Conservation (phyloP, 2,797 vertebrate species). For the Cynodonichthys magdalenae region DNA sequence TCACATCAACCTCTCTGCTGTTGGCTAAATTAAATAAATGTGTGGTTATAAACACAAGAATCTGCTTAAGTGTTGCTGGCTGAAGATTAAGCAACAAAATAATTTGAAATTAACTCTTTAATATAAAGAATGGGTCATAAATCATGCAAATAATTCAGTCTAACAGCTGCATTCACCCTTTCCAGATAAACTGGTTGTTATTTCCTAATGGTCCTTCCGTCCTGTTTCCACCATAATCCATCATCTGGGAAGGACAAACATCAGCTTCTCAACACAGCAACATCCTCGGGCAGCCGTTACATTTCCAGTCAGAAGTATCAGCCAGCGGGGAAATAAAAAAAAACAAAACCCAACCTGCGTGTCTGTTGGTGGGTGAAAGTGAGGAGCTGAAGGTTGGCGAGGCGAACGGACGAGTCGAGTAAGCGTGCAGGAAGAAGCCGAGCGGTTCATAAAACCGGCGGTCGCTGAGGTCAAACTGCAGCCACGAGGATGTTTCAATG, state of each 20-base stretch:
- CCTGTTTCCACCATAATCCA: slow-evolving; percentile 57
- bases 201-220: slow-evolving; percentile 47
- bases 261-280: slow-evolving; percentile 13
- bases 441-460: neutral
- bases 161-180: slow-evolving; percentile 37
- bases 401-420: slow-evolving; percentile 23
- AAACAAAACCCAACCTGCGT: neutral
- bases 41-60: slow-evolving; percentile 17
- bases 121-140: slow-evolving; percentile 42
- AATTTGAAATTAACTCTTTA: slow-evolving; percentile 13
- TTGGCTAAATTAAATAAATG: neutral
- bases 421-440: neutral
- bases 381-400: neutral
- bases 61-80: neutral
- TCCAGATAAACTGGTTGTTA: slow-evolving; percentile 49
- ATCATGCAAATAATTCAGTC: slow-evolving; percentile 46
- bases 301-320: slow-evolving; percentile 48
- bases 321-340: slow-evolving; percentile 13
- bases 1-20: neutral
- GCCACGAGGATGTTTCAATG: slow-evolving; percentile 4
- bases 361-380: slow-evolving; percentile 18
- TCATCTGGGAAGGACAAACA: slow-evolving; percentile 40
- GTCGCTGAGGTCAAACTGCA: slow-evolving; percentile 7
- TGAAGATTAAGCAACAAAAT: slow-evolving; percentile 13
- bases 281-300: slow-evolving; percentile 19